Evolutionary conservation across 2,797 vertebrate genomes (phyloP), one percentile per base, ranked within the genome.

Genomic region (Poecilia gillii): DNA sequence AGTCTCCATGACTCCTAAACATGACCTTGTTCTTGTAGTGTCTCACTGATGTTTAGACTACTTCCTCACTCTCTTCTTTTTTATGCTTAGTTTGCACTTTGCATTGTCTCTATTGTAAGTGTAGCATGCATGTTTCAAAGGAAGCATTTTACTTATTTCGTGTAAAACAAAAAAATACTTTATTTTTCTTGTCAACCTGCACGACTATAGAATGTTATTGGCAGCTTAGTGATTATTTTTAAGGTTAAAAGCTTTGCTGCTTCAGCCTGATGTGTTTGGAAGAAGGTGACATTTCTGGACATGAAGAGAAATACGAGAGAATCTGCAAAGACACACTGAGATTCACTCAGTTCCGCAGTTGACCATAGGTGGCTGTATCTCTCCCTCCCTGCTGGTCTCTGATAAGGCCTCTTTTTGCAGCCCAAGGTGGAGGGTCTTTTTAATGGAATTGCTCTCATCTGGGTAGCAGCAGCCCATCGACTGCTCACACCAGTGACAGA

Each of bases 391-490:
- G 88, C 78, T 74, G 77, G 81, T 77, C 66, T 75, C 85, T 89
- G 91, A 94, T 93, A 91, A 93, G 83, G 84, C 85, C 75, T 83
- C 76, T 83, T 91, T 81, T 78, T 51, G 23, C 41, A 83, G 81
- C 77, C 79, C 84, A 80, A 74, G 87, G 87, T 88, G 81, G 81
- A 84, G 85, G 85, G 68, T 51, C 82, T 66, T 87, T 84, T 91
- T 93, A 95, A 94, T 94, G 90, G 90, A 90, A 94, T 93, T 89
- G 90, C 90, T 91, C 90, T 91, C 89, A 86, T 93, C 86, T 66
- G 74, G 83, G 85, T 85, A 83, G 89, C 89, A n/a, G 74, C 31
- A 82, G 81, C 86, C 85, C 89, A 94, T 94, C 79, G 89, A 94
- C 92, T 89, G 77, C 92, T 90, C 85, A 90, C 83, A 49, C 85